A percentile compares a stretch with the other conserved stretches of the same genome.
phyloP scores from a whole-genome alignment of 2,888 invertebrate species.

The Drosophila limbata region DNA sequence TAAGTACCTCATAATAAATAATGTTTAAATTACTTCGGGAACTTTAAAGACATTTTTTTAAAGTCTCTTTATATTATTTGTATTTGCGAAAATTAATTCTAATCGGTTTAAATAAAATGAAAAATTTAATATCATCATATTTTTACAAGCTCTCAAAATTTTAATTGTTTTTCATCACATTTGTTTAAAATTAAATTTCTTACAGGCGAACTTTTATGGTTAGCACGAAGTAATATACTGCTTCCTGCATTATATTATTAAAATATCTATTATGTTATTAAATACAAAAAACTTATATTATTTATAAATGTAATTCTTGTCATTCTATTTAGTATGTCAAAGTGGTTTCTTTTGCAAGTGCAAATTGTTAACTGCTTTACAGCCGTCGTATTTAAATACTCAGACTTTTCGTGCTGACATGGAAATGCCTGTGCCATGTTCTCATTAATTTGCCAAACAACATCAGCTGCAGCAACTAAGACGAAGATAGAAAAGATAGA shows the following conservation, averaged over 20 bases:
- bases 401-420: constrained; percentile 54
- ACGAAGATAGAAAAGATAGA: background rate
- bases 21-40: background rate
- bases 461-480: constrained; percentile 28
- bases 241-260: too few relatives aligned
- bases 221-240: too few relatives aligned
- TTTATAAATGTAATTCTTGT: background rate
- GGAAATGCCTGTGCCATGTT: constrained; percentile 54
- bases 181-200: too few relatives aligned
- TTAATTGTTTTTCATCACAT: too few relatives aligned
- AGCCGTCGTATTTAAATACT: constrained; percentile 33
- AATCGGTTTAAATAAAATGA: background rate
- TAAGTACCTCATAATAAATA: background rate
- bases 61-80: background rate
- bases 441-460: constrained; percentile 68
- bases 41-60: background rate
- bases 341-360: constrained; percentile 16
- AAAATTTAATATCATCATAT: background rate
- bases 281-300: too few relatives aligned
- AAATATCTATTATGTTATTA: too few relatives aligned
- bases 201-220: too few relatives aligned
- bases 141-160: too few relatives aligned
- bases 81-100: too few relatives aligned
- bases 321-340: background rate
- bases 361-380: constrained; percentile 40